phyloP scores from a whole-genome alignment of 2,113 vertebrate genomes.

The Apodemus speciosus region DNA sequence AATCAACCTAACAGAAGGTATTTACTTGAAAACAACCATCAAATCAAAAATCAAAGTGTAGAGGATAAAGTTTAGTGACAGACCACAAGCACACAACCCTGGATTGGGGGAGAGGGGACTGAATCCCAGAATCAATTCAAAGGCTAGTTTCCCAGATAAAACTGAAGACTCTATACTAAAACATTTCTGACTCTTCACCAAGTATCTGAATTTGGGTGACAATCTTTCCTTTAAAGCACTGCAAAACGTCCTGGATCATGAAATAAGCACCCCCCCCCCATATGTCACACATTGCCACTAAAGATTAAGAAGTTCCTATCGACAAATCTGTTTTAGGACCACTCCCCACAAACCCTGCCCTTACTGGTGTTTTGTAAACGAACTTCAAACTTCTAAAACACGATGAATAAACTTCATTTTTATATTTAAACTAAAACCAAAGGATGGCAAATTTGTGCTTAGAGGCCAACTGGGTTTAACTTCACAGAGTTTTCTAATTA shows the following conservation, averaged over 20 bases:
- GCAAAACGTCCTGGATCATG: neutral
- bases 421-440: conserved; percentile 53
- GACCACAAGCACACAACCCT: neutral
- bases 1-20: conserved; percentile 16
- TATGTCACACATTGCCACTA: neutral
- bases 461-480: neutral
- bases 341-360: neutral
- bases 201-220: neutral
- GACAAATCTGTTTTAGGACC: neutral
- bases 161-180: conserved; percentile 9
- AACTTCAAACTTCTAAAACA: conserved; percentile 47
- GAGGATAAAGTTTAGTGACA: neutral
- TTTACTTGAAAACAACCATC: conserved; percentile 30
- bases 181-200: conserved; percentile 27
- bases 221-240: conserved; percentile 18
- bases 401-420: conserved; percentile 44
- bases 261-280: neutral
- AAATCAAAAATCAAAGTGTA: conserved; percentile 50
- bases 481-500: neutral
- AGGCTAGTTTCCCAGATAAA: conserved; percentile 7
- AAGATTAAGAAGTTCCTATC: conserved; percentile 20
- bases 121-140: neutral
- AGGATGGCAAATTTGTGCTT: neutral
- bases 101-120: neutral
- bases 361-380: conserved; percentile 25